Percentiles rank a stretch among this genome's conserved stretches.
These are phyloP conservation scores for Trachelus tabidus DNA, from an alignment of 2,888 invertebrate genomes.

Conservation along the genomic window DNA sequence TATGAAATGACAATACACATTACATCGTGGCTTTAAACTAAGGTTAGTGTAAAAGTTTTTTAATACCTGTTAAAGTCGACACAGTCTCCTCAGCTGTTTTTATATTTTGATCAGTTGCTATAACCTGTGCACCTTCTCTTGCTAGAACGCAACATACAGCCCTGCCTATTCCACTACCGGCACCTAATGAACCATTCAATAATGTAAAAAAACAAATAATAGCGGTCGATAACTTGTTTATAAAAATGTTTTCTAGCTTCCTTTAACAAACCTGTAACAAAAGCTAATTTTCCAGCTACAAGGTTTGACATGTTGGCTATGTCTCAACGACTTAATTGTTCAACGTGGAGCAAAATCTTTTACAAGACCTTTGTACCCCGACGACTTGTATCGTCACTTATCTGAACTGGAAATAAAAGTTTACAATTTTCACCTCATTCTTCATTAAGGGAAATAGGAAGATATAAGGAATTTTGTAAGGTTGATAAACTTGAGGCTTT, in stretches of 20 bases:
- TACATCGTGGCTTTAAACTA: not conserved
- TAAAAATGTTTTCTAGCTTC: not conserved
- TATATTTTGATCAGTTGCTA: slow-evolving; percentile 83
- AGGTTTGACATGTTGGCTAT: slow-evolving; percentile 37
- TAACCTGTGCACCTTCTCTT: slow-evolving; percentile 84
- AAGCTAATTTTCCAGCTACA: slow-evolving; percentile 65
- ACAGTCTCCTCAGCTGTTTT: slow-evolving; percentile 78
- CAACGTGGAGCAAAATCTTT: not conserved
- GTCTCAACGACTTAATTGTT: not conserved
- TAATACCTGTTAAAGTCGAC: slow-evolving; percentile 63
- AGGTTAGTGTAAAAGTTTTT: not conserved
- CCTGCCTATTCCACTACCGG: slow-evolving; percentile 91
- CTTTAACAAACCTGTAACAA: slow-evolving; percentile 69
- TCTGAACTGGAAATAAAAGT: not conserved
- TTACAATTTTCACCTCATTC: not conserved
- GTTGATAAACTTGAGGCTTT: too few species aligned
- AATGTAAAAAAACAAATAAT: not conserved
- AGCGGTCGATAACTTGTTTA: not conserved
- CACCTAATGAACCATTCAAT: slow-evolving; percentile 71
- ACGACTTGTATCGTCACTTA: not conserved
- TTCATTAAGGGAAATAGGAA: too few species aligned
- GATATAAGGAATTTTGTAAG: too few species aligned
- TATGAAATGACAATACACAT: not conserved
- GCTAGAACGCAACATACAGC: slow-evolving; percentile 85
- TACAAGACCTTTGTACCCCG: not conserved